A percentile compares a stretch with the other conserved stretches of the same genome.
Conservation (phyloP, 1,140 invertebrate genomes). For the Drosophila ercepeae region DNA sequence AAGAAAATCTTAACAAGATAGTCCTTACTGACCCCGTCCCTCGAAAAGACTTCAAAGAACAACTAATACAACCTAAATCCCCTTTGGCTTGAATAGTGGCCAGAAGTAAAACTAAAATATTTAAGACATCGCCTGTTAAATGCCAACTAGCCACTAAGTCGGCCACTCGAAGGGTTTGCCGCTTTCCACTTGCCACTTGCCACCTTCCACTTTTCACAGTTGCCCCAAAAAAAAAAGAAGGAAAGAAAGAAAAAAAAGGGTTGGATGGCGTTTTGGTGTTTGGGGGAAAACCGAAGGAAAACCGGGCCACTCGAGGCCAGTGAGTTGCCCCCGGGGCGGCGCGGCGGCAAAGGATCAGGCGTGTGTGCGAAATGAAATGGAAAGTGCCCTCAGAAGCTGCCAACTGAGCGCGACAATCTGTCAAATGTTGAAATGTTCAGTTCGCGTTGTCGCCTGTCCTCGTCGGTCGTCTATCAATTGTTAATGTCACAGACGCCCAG, state of each 20-base stretch:
- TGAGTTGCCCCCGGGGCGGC: slow-evolving; percentile 16
- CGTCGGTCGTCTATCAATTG: slow-evolving; percentile 72
- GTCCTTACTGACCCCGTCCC: neutral
- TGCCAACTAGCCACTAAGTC: slow-evolving; percentile 49
- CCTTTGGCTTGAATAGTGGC: slow-evolving; percentile 4
- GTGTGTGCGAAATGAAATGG: slow-evolving; percentile 53
- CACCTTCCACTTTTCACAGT: slow-evolving; percentile 41
- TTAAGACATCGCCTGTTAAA: slow-evolving; percentile 46
- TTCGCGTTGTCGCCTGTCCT: slow-evolving; percentile 43
- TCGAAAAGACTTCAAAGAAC: no score
- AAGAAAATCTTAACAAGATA: neutral
- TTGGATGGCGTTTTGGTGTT: neutral
- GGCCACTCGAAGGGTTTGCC: slow-evolving; percentile 39
- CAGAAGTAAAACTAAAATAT: slow-evolving; percentile 37
- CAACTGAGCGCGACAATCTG: slow-evolving; percentile 69
- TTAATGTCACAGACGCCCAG: slow-evolving; percentile 73
- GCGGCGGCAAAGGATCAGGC: slow-evolving; percentile 35
- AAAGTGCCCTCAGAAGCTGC: slow-evolving; percentile 57
- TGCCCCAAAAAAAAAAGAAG: slow-evolving; percentile 18
- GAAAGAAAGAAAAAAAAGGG: neutral
- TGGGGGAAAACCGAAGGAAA: neutral
- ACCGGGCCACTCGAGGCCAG: slow-evolving; percentile 37
- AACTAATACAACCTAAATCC: neutral
- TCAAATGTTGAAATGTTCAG: slow-evolving; percentile 64
- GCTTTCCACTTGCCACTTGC: slow-evolving; percentile 20